Base-by-base conservation (phyloP, 1,140 invertebrate genomes). In the Drosophila subobscura region DNA sequence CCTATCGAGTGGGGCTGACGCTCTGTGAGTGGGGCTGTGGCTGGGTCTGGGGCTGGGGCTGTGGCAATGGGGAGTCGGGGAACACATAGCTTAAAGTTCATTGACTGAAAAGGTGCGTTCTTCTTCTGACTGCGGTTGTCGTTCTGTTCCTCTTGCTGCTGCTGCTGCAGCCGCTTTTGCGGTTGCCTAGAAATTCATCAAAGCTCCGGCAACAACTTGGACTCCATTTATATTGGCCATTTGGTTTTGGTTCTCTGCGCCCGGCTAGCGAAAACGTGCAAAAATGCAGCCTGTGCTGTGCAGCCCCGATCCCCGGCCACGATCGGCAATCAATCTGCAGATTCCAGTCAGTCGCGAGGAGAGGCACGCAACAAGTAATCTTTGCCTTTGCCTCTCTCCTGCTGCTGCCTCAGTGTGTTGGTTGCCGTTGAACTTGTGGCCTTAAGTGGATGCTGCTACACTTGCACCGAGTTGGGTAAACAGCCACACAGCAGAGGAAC, bases 61-160 rank as follows among this genome's bases (percentile, higher is more conserved):
- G 54, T 59, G 33, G 33, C 29, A 65, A 40, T 50, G 52, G 45
- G 45, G 51, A 74, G 45, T 51, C 53, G 64, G 55, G 51, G 45
- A 47, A 79, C 74, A 67, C 83, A 88, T 88, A 88, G 83, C 83
- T 88, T 79, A 88, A 88, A 88, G 83, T 88, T 88, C 83, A 88
- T 79, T 88, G 83, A 88, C 83, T 88, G 83, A 49, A 49, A 74
- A 68, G 81, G 59, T 86, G 77, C 83, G 77, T 80, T 79, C 55
- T 72, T 57, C 46, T 58, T 60, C 46, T 50, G 52, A 25, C 49
- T 59, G 61, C 44, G 57, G 61, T 55, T 68, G 63, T 61, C 51
- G 64, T 54, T 44, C 25, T 20, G 64, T 54, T 44, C 25, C 14
- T 44, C 10, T 10, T 54, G 52, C 14, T 60, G 55, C n/a, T 53